A percentile compares a stretch with the other conserved stretches of the same genome.
phyloP scores from a whole-genome alignment of 2,888 invertebrate species.

The Myathropa florea region DNA sequence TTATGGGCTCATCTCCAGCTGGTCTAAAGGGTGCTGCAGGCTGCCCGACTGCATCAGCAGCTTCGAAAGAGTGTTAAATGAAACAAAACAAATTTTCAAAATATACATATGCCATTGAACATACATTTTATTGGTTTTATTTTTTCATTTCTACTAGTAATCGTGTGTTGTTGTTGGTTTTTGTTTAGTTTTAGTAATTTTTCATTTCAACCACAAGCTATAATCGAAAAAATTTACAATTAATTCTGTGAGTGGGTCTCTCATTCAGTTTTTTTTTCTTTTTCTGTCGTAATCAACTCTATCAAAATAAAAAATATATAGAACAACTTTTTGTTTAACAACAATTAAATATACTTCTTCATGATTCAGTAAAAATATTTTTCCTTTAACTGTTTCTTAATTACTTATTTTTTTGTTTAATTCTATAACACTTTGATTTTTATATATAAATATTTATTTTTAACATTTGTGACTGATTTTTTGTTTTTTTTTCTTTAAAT shows the following conservation, averaged over 20 bases:
- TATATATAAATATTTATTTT: slow-evolving; percentile 22
- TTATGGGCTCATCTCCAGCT: too few relatives aligned
- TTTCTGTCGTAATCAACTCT: slow-evolving; percentile 23
- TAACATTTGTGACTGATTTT: slow-evolving; percentile 33
- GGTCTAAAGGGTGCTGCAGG: too few relatives aligned
- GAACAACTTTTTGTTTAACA: slow-evolving; percentile 25
- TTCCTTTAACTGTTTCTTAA: slow-evolving; percentile 20
- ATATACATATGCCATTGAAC: background rate
- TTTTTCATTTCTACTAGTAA: slow-evolving; percentile 6
- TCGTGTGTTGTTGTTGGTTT: background rate
- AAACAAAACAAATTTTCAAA: background rate
- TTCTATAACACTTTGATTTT: slow-evolving; percentile 46
- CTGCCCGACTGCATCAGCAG: too few relatives aligned
- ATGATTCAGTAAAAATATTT: slow-evolving; percentile 54
- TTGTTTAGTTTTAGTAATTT: slow-evolving; percentile 17
- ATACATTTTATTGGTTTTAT: slow-evolving; percentile 20
- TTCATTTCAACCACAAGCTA: slow-evolving; percentile 53
- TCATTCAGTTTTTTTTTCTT: slow-evolving; percentile 6
- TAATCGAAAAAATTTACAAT: slow-evolving; percentile 37
- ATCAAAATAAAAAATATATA: slow-evolving; percentile 47
- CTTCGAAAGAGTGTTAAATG: too few relatives aligned
- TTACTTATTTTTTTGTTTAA: slow-evolving; percentile 5
- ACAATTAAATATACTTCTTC: slow-evolving; percentile 44
- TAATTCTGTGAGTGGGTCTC: background rate
- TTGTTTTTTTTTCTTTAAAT: slow-evolving; percentile 20